phyloP scores from a whole-genome alignment of 2,888 invertebrate species.

The Pheosia gnoma region DNA sequence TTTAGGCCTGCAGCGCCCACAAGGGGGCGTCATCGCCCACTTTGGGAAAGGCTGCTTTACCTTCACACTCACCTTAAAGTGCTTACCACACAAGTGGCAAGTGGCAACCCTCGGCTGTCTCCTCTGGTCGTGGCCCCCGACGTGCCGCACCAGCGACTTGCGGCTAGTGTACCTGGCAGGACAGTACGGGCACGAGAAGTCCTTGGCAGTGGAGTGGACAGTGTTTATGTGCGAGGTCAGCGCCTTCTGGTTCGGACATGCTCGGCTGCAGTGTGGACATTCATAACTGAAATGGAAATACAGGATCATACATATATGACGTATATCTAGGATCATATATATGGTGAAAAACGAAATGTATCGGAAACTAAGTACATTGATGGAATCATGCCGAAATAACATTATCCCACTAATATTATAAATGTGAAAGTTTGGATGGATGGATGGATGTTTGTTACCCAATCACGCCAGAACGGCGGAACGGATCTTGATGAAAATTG shows the following conservation, averaged over 20 bases:
- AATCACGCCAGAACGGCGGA: no score
- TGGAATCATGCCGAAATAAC: no score
- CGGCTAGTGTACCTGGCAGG: slow-evolving; percentile 46
- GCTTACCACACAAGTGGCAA: slow-evolving; percentile 66
- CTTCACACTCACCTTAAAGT: slow-evolving; percentile 57
- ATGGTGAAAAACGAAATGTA: not conserved
- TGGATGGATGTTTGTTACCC: no score
- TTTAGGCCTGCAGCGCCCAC: no score
- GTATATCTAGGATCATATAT: not conserved
- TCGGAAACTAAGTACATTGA: no score
- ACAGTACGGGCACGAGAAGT: slow-evolving; percentile 48
- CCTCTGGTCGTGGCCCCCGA: slow-evolving; percentile 32
- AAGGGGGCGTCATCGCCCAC: not conserved
- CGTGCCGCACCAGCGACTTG: slow-evolving; percentile 51
- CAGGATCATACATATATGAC: no score
- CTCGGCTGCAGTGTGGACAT: slow-evolving; percentile 39
- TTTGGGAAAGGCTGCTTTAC: no score
- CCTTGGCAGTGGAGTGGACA: slow-evolving; percentile 44
- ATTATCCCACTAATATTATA: no score
- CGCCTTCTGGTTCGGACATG: slow-evolving; percentile 35
- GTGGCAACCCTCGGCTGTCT: slow-evolving; percentile 36
- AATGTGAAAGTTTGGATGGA: no score
- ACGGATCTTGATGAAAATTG: no score
- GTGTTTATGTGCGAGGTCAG: slow-evolving; percentile 50
- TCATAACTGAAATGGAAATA: slow-evolving; percentile 50